Conservation (phyloP, 2,113 vertebrate species). For the Progne subis region DNA sequence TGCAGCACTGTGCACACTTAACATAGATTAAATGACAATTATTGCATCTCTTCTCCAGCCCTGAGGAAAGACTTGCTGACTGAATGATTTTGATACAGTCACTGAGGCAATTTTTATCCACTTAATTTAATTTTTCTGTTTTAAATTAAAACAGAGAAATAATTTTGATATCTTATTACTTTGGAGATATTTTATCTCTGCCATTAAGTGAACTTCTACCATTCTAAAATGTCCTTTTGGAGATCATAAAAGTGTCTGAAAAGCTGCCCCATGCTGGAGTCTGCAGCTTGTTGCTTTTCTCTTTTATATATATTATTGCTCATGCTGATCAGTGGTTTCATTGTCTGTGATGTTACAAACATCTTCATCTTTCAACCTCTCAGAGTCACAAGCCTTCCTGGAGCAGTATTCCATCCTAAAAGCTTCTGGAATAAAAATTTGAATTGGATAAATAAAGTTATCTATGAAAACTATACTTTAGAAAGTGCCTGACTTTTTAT, state of each 20-base stretch:
- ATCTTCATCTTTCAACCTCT: background rate
- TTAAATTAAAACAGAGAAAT: background rate
- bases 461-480: background rate
- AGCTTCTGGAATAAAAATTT: background rate
- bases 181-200: background rate
- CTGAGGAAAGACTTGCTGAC: background rate
- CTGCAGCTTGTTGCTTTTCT: background rate
- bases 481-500: background rate
- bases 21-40: background rate
- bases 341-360: background rate
- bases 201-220: background rate
- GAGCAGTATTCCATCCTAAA: background rate
- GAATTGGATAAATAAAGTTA: background rate
- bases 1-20: background rate
- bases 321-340: background rate
- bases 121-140: background rate
- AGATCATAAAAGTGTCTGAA: background rate
- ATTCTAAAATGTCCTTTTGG: background rate
- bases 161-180: background rate
- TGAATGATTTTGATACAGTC: background rate
- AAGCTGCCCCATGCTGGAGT: background rate
- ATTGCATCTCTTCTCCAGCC: background rate
- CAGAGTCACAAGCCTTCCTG: background rate
- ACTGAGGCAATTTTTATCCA: background rate
- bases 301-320: background rate